A percentile compares a stretch with the other conserved stretches of the same genome.
phyloP scores from a whole-genome alignment of 2,113 vertebrate species.

The Halcyon malimbica region DNA sequence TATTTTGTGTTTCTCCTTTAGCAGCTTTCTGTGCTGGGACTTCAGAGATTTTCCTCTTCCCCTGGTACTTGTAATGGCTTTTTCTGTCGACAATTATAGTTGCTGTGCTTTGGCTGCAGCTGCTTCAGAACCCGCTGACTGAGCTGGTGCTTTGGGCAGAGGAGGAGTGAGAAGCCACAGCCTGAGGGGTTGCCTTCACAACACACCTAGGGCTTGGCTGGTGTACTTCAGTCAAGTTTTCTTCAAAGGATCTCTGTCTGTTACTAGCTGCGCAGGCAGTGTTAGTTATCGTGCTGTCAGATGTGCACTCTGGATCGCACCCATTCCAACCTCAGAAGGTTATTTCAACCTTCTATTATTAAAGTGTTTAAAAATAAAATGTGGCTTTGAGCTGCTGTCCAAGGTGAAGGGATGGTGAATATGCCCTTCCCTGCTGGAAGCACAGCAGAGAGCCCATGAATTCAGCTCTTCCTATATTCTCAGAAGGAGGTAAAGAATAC shows the following conservation, averaged over 20 bases:
- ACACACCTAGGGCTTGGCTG: not conserved
- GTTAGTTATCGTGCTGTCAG: not conserved
- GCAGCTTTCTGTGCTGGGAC: not conserved
- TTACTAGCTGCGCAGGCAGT: not conserved
- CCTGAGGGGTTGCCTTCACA: not conserved
- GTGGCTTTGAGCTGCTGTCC: not conserved
- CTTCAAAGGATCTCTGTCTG: not conserved
- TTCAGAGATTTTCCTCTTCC: not conserved
- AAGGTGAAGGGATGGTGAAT: conserved; percentile 26
- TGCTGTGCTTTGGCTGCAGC: not conserved
- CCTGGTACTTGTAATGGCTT: not conserved
- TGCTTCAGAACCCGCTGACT: not conserved
- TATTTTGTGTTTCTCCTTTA: not conserved
- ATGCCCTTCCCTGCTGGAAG: not conserved
- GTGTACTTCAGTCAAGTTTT: not conserved
- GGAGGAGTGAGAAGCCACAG: not conserved
- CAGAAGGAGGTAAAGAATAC: not conserved
- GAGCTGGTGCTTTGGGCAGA: not conserved
- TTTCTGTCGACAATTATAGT: not conserved
- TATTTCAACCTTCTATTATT: conserved; percentile 49
- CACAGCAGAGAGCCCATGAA: not conserved
- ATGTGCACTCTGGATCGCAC: not conserved
- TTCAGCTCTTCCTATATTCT: not conserved
- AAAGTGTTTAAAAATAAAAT: conserved; percentile 36
- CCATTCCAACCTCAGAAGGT: not conserved